Evolutionary conservation across 1,140 invertebrate species (phyloP), one percentile per base, ranked within the genome.

Genomic region (Drosophila eugracilis): DNA sequence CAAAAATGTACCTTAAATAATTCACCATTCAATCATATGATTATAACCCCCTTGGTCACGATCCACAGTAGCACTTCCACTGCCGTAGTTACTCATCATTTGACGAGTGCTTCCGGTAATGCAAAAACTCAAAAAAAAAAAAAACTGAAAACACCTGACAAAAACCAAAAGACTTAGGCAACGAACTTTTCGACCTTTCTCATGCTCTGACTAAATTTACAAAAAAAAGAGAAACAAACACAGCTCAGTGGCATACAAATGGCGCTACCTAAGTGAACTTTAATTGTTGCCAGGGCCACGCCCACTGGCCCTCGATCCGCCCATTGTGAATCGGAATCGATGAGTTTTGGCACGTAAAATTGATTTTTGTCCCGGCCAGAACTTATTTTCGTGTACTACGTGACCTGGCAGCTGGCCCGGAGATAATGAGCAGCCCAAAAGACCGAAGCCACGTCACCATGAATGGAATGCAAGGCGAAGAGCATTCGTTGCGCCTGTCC

Each of bases 81-180:
- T 66, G 30, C 60, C 59, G 44, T 24, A 53, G 28, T 67, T 66
- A 66, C 60, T 67, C 63, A 67, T 66, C 45, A 26, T n/a, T 14
- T 26, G 30, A 30, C 57, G 24, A 55, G 34, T 41, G 75, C 78
- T 88, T 86, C 83, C 81, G 81, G 78, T 45, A 63, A 65, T 59
- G 73, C 59, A 55, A 60, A 55, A 32, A n/a, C n/a, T n/a, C n/a
- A n/a, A n/a, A n/a, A n/a, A n/a, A n/a, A n/a, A n/a, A n/a, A n/a
- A n/a, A n/a, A n/a, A n/a, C n/a, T n/a, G n/a, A n/a, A n/a, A 66
- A 44, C 49, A 49, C 41, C 48, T 52, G 34, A 50, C 45, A 14
- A 45, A 54, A 75, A 78, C 71, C 83, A 69, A 86, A 86, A 83
- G 83, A 86, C 75, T 86, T 88, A 78, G 57, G 75, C 78, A 88